Conservation (phyloP, 1,140 invertebrate species). For the Hetaerina americana region DNA sequence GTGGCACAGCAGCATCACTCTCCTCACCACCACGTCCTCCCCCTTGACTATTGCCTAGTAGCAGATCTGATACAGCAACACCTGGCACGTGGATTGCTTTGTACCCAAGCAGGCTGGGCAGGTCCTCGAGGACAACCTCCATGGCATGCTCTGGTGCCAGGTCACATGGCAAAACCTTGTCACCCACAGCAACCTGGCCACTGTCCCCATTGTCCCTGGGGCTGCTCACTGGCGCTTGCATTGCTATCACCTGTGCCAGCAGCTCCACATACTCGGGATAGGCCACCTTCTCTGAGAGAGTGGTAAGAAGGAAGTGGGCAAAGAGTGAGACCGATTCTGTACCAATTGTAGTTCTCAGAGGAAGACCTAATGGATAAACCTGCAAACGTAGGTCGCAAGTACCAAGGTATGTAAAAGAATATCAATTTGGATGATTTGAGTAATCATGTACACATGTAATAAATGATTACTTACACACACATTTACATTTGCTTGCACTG, state of each 20-base stretch:
- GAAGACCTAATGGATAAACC: too few species aligned
- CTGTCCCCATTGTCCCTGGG: constrained; percentile 23
- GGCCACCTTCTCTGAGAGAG: constrained; percentile 22
- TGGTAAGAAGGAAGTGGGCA: too few species aligned
- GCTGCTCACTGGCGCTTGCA: constrained; percentile 26
- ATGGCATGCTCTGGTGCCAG: constrained; percentile 29
- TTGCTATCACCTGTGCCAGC: constrained; percentile 27
- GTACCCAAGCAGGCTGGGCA: background rate
- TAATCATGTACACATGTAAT: too few species aligned
- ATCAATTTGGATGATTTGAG: too few species aligned
- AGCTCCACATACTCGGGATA: constrained; percentile 30
- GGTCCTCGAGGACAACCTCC: constrained; percentile 26
- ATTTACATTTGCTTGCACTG: too few species aligned
- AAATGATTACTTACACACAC: too few species aligned
- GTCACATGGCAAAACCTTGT: constrained; percentile 15
- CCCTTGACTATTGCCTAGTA: background rate
- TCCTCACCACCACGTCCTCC: background rate
- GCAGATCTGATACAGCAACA: background rate
- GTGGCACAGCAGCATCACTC: background rate
- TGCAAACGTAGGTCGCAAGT: too few species aligned
- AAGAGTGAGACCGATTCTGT: too few species aligned
- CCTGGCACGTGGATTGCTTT: background rate
- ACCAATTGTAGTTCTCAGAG: too few species aligned
- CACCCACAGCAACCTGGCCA: constrained; percentile 21
- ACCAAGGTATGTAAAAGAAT: too few species aligned